These are phyloP conservation scores for Thalassoma bifasciatum DNA, from an alignment of 2,113 vertebrate species.

Conservation along the genomic window DNA sequence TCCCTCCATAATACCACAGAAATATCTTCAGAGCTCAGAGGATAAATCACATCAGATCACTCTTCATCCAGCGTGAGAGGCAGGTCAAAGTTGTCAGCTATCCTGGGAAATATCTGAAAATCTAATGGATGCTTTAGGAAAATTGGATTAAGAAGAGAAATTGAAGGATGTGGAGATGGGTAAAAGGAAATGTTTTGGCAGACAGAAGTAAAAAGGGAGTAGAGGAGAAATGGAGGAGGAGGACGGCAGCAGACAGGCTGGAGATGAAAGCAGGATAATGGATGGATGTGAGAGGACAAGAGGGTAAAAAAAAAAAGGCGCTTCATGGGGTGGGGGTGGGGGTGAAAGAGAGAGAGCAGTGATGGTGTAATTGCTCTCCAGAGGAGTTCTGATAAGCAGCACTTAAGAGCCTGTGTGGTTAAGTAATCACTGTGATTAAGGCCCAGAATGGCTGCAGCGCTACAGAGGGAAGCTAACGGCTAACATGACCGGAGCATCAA, in stretches of 20 bases:
- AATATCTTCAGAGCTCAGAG: background rate
- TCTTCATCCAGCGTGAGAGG: background rate
- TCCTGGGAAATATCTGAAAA: background rate
- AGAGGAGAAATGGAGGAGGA: background rate
- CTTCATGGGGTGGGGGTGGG: constrained; percentile 20
- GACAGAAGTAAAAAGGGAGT: background rate
- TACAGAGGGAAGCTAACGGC: constrained; percentile 23
- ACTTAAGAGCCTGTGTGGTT: constrained; percentile 67
- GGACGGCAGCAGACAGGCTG: background rate
- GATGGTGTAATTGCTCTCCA: constrained; percentile 60
- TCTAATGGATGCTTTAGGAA: background rate
- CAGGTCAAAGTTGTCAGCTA: background rate
- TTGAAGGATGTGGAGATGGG: background rate
- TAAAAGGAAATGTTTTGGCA: background rate
- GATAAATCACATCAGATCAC: background rate
- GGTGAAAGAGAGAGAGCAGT: constrained; percentile 34
- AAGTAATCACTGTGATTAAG: constrained; percentile 72
- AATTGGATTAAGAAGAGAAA: background rate
- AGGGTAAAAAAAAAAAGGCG: constrained; percentile 30
- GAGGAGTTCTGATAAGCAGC: constrained; percentile 64
- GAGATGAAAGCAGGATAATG: background rate
- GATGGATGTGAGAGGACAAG: background rate
- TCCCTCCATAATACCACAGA: too few species aligned
- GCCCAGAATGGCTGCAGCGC: constrained; percentile 2
- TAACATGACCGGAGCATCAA: constrained; percentile 18